Conservation (phyloP, 2,888 invertebrate species). For the Acleris laterana region DNA sequence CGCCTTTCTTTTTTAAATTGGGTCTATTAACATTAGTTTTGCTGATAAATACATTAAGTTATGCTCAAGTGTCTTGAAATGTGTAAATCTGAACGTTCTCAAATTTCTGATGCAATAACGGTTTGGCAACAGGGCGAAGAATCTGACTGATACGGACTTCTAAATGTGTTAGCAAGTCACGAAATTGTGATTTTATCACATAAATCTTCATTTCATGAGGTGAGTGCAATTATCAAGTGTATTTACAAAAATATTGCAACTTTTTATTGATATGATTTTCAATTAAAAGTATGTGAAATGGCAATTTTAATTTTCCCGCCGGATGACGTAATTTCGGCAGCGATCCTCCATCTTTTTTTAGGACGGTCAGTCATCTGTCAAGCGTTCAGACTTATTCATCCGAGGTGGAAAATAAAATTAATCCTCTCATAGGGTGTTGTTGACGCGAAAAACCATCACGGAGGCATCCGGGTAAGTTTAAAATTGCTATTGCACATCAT, state of each 20-base stretch:
- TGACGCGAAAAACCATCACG: slow-evolving; percentile 64
- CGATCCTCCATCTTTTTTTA: slow-evolving; percentile 67
- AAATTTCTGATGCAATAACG: slow-evolving; percentile 80
- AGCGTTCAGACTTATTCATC: slow-evolving; percentile 60
- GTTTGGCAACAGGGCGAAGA: slow-evolving; percentile 79
- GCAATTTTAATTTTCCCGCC: slow-evolving; percentile 74
- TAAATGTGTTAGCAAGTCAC: slow-evolving; percentile 70
- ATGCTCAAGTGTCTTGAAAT: slow-evolving; percentile 75
- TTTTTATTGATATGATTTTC: slow-evolving; percentile 9
- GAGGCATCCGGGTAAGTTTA: slow-evolving; percentile 81
- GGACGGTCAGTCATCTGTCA: slow-evolving; percentile 75
- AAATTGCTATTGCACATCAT: slow-evolving; percentile 43
- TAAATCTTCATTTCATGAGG: slow-evolving; percentile 65
- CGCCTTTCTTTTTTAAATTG: slow-evolving; percentile 31
- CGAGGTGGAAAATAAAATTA: slow-evolving; percentile 64
- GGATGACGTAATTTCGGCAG: slow-evolving; percentile 71
- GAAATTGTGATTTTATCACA: slow-evolving; percentile 59
- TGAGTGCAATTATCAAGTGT: slow-evolving; percentile 51
- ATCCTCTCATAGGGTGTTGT: slow-evolving; percentile 63
- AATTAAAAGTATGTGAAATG: slow-evolving; percentile 52
- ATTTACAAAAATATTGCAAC: slow-evolving; percentile 30
- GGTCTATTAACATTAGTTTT: slow-evolving; percentile 44
- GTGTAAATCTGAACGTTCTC: slow-evolving; percentile 71
- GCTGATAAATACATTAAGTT: slow-evolving; percentile 54
- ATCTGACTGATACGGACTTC: slow-evolving; percentile 64